These are phyloP conservation scores for Caenorhabditis panamensis DNA, from an alignment of 2,888 invertebrate species.

Conservation along the genomic window DNA sequence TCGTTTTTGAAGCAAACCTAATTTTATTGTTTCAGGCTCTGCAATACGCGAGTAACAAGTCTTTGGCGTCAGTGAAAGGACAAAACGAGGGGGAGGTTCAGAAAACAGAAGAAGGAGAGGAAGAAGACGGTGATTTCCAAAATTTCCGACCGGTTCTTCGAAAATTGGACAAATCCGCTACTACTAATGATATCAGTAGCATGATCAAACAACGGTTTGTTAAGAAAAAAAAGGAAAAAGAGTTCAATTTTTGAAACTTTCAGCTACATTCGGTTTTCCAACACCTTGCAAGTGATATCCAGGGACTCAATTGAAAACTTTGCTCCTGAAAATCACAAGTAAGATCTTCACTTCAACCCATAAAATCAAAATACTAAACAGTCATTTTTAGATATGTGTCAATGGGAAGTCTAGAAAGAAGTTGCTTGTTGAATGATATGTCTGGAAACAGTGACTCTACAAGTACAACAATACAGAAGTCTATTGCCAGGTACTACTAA, in stretches of 20 bases:
- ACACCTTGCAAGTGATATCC: constrained; percentile 59
- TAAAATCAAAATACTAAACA: not conserved
- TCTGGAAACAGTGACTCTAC: constrained; percentile 59
- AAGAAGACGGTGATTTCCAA: too few relatives aligned
- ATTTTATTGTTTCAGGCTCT: constrained; percentile 51
- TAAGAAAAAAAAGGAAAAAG: not conserved
- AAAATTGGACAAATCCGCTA: constrained; percentile 64
- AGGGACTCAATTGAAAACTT: constrained; percentile 44
- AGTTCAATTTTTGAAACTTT: not conserved
- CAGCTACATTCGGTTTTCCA: constrained; percentile 60
- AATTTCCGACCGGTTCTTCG: constrained; percentile 29
- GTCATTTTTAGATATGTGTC: constrained; percentile 50
- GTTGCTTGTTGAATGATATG: constrained; percentile 56
- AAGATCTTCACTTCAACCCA: not conserved
- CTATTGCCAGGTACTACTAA: constrained; percentile 32
- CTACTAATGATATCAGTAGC: constrained; percentile 61
- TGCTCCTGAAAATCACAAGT: constrained; percentile 33
- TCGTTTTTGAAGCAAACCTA: too few relatives aligned
- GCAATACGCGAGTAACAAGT: constrained; percentile 63
- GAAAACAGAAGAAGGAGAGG: constrained; percentile 26
- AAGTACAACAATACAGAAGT: constrained; percentile 38
- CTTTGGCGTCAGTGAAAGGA: constrained; percentile 46
- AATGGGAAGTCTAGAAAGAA: constrained; percentile 60
- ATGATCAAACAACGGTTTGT: constrained; percentile 56
- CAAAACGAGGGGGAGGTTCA: constrained; percentile 29